Percentiles rank a stretch among this genome's conserved stretches.
Evolutionary conservation across 2,888 invertebrate genomes (phyloP).

Genomic region (Didymodactylos carnosus): DNA sequence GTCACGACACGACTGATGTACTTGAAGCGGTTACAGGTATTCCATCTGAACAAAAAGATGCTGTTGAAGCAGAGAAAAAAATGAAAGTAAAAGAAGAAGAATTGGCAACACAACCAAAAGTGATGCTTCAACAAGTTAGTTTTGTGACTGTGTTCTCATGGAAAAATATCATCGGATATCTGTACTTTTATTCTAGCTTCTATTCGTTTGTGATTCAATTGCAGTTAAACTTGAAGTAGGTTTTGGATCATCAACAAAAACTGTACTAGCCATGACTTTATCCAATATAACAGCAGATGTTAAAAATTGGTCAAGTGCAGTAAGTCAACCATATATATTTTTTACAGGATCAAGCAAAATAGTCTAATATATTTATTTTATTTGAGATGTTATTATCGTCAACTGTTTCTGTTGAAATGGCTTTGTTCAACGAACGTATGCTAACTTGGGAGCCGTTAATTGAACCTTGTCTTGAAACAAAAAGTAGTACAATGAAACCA

Average conservation of each 20-base stretch:
- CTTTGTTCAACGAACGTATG: conserved; percentile 73
- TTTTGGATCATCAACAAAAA: not conserved
- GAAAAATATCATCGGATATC: too few relatives aligned
- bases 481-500: not conserved
- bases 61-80: not conserved
- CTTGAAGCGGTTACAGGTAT: not conserved
- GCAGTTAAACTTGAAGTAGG: not conserved
- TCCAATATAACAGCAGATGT: conserved; percentile 37
- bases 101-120: not conserved
- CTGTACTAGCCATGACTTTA: conserved; percentile 37
- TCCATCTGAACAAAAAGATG: not conserved
- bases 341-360: too few relatives aligned
- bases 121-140: not conserved
- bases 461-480: conserved; percentile 45
- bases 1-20: not conserved
- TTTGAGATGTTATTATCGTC: conserved; percentile 3
- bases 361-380: not conserved
- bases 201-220: not conserved
- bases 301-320: conserved; percentile 9
- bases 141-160: too few relatives aligned
- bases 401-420: conserved; percentile 48
- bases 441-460: conserved; percentile 90
- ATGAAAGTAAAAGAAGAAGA: not conserved
- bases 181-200: conserved; percentile 17
- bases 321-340: not conserved